Percentiles rank a stretch among this genome's conserved stretches.
Evolutionary conservation across 53 echinoderm and acorn worm genomes (phyloP).

Genomic region (Actinopyga echinites): DNA sequence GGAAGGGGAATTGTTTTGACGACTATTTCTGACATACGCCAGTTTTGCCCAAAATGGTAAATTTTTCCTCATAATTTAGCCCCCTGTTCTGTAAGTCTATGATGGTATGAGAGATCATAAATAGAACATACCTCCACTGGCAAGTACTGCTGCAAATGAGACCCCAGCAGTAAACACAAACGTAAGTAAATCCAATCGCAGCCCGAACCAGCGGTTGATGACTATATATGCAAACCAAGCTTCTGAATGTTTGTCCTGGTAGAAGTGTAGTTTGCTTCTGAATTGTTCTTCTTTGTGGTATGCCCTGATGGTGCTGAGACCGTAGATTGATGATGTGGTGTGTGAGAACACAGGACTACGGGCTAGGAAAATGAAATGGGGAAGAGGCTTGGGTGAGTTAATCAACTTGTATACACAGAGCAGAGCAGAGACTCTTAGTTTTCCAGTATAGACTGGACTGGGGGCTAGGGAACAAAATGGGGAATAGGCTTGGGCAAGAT

Average conservation of each 20-base stretch:
- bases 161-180: slow-evolving; percentile 66
- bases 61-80: too few species aligned
- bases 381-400: too few species aligned
- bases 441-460: too few species aligned
- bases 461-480: too few species aligned
- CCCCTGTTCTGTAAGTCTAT: too few species aligned
- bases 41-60: too few species aligned
- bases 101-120: too few species aligned
- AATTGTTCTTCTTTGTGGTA: slow-evolving; percentile 73
- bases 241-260: slow-evolving; percentile 79
- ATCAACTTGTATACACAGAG: too few species aligned
- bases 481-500: too few species aligned
- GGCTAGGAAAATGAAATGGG: slow-evolving; percentile 42
- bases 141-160: slow-evolving; percentile 58
- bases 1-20: too few species aligned
- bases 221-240: slow-evolving; percentile 89
- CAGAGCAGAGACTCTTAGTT: too few species aligned
- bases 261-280: slow-evolving; percentile 47
- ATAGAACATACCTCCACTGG: slow-evolving; percentile 10
- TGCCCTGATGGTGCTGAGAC: slow-evolving; percentile 79
- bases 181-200: slow-evolving; percentile 82
- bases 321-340: slow-evolving; percentile 77
- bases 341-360: slow-evolving; percentile 96
- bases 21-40: too few species aligned
- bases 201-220: slow-evolving; percentile 80